Evolutionary conservation across 2,888 invertebrate genomes (phyloP).

Genomic region (Eristalis arbustorum): DNA sequence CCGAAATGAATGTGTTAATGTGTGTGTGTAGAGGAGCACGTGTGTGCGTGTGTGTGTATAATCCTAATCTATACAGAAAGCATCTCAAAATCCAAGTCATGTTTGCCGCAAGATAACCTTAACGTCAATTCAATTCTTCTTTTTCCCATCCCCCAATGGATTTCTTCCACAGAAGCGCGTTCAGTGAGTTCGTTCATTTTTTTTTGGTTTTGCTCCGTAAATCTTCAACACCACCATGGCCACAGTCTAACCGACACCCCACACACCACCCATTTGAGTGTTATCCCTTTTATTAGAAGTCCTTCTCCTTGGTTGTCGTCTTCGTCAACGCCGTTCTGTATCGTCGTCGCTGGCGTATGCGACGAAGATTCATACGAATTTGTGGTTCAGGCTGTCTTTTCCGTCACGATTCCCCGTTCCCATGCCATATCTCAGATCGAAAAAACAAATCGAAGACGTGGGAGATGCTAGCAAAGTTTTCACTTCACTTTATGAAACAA

Average conservation of each 20-base stretch:
- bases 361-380: background rate
- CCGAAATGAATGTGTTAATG: background rate
- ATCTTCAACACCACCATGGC: slow-evolving; percentile 32
- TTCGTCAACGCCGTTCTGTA: background rate
- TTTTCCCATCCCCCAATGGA: slow-evolving; percentile 12
- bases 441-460: slow-evolving; percentile 47
- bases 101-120: slow-evolving; percentile 68
- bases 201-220: slow-evolving; percentile 19
- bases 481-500: slow-evolving; percentile 56
- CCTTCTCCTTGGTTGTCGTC: background rate
- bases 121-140: slow-evolving; percentile 66
- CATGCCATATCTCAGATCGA: slow-evolving; percentile 12
- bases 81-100: slow-evolving; percentile 67
- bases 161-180: background rate
- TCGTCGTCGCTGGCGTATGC: background rate
- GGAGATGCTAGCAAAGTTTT: slow-evolving; percentile 39
- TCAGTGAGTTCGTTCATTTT: background rate
- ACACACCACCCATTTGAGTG: background rate
- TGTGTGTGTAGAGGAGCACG: background rate
- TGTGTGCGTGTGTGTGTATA: slow-evolving; percentile 45
- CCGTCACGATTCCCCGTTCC: background rate
- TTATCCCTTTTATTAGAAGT: slow-evolving; percentile 37
- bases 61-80: slow-evolving; percentile 60
- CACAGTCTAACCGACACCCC: background rate
- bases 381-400: background rate